Conservation (phyloP, 2,888 invertebrate genomes). For the Campoplex capitator region DNA sequence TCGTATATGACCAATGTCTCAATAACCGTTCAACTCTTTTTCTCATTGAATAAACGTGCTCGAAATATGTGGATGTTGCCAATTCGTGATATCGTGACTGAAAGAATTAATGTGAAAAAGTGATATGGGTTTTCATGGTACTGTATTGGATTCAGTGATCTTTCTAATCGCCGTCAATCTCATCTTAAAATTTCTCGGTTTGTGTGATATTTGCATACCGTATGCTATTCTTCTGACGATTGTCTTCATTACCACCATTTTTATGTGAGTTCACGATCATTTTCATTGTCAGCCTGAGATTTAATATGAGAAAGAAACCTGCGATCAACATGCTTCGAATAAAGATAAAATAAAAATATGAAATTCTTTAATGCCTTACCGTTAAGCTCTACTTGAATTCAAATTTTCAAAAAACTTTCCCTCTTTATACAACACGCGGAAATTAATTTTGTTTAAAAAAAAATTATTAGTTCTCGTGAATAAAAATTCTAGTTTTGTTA, state of each 20-base stretch:
- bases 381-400: background rate
- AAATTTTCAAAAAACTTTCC: background rate
- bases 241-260: conserved; percentile 75
- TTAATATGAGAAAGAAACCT: conserved; percentile 56
- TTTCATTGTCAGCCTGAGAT: conserved; percentile 29
- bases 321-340: conserved; percentile 26
- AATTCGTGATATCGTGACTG: conserved; percentile 41
- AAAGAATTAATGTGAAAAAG: conserved; percentile 53
- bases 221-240: conserved; percentile 78
- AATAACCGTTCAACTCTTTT: background rate
- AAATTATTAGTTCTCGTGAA: background rate
- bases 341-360: background rate
- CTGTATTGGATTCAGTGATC: conserved; percentile 76
- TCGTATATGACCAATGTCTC: conserved; percentile 14
- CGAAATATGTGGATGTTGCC: conserved; percentile 52
- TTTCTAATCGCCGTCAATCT: conserved; percentile 76
- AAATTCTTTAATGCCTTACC: too few relatives aligned
- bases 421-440: background rate
- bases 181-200: conserved; percentile 74
- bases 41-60: background rate
- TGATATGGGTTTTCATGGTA: conserved; percentile 79
- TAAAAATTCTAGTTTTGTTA: background rate
- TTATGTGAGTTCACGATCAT: conserved; percentile 75
- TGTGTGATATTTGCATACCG: conserved; percentile 79
- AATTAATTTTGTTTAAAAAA: background rate